Conservation (phyloP, 2,888 invertebrate genomes). For the Conistra vaccinii region DNA sequence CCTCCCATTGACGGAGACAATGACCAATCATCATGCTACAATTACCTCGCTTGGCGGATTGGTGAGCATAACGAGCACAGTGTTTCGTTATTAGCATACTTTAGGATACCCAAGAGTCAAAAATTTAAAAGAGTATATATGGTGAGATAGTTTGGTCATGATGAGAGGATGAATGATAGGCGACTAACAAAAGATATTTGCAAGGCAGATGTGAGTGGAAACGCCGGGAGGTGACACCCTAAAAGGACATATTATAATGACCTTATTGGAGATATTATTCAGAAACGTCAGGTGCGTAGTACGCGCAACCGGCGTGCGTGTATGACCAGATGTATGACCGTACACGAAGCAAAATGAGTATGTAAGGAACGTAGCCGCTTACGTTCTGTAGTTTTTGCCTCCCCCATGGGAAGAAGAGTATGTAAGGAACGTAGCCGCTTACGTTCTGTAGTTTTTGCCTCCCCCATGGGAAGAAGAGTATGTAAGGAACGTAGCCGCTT, state of each 20-base stretch:
- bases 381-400: background rate
- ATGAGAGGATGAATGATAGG: background rate
- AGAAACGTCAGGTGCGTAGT: background rate
- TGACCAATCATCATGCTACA: slow-evolving; percentile 24
- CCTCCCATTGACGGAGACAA: slow-evolving; percentile 25
- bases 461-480: too few relatives aligned
- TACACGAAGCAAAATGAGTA: background rate
- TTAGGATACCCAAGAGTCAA: background rate
- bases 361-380: background rate
- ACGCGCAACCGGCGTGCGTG: background rate
- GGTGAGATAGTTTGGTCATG: background rate
- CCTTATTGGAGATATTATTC: background rate
- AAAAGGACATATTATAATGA: background rate
- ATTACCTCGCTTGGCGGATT: slow-evolving; percentile 6
- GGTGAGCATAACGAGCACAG: background rate
- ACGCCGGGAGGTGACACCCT: background rate
- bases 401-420: too few relatives aligned
- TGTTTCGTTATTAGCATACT: background rate
- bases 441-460: background rate
- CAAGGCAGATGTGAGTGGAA: too few relatives aligned
- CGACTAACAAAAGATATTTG: background rate
- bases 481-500: background rate
- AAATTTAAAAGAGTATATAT: background rate
- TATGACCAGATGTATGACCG: background rate
- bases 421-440: background rate